Evolutionary conservation across 2,888 invertebrate species (phyloP), one percentile per base, ranked within the genome.

Genomic region (Uloborus plumipes): DNA sequence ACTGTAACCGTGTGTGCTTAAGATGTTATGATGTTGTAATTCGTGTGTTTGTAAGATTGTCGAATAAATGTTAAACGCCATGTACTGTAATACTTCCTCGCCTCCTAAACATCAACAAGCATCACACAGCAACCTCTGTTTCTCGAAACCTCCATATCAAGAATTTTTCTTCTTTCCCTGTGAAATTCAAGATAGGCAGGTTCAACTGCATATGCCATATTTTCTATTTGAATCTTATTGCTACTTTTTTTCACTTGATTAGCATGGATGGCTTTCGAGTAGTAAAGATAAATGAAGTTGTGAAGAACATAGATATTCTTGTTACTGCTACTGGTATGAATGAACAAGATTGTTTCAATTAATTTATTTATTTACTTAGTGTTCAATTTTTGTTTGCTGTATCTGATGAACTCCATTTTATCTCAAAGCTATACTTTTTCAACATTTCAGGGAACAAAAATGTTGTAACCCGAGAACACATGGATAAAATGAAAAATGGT

Each of bases 181-280:
- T n/a, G n/a, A n/a, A n/a, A n/a, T n/a, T n/a, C n/a, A n/a, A n/a
- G n/a, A n/a, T n/a, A n/a, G n/a, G n/a, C n/a, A n/a, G n/a, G n/a
- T n/a, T n/a, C n/a, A n/a, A n/a, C n/a, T n/a, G n/a, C n/a, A n/a
- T n/a, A 14, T 13, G n/a, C 6, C 20, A 58, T 58, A 58, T 58
- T 14, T 58, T n/a, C 9, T 39, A 39, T 39, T 39, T 39, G 39
- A 39, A 22, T 61, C 1, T 61, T 4, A 22, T 39, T 49, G 53
- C 15, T 58, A 67, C 75, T 76, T 16, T 39, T n/a, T 39, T 39
- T 0, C 9, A 39, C 9, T 1, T 39, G 39, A 39, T 39, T 77
- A 96, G 96, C 87, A 98, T 98, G 98, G 98, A 98, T 88, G 98
- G 98, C 0, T 97, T 95, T 89, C 93, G 96, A 87, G 97, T 98